Conservation (phyloP, 2,113 vertebrate genomes). For the Natator depressus region DNA sequence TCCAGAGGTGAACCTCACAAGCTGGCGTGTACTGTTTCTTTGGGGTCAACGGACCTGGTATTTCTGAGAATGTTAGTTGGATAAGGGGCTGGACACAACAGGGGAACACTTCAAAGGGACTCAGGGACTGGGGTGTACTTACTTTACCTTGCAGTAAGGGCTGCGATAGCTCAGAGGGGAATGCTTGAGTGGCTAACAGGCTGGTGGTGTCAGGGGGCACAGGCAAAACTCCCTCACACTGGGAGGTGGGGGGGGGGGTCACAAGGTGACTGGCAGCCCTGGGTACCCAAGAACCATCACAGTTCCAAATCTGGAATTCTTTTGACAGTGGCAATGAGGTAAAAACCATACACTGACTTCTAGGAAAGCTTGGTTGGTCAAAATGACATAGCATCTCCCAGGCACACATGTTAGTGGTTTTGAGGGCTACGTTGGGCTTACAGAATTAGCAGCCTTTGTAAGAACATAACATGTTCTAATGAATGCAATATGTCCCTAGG, state of each 20-base stretch:
- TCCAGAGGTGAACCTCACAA: neutral
- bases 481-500: slow-evolving; percentile 65
- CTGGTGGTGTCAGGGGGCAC: neutral
- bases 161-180: neutral
- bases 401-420: slow-evolving; percentile 62
- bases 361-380: neutral
- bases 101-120: neutral
- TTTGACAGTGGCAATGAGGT: neutral
- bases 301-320: rapidly evolving
- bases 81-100: too few relatives aligned
- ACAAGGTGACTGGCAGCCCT: neutral
- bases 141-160: neutral
- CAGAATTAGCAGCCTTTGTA: slow-evolving; percentile 62
- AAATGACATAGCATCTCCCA: slow-evolving; percentile 32
- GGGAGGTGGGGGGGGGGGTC: too few relatives aligned
- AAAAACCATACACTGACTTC: neutral
- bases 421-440: slow-evolving; percentile 62
- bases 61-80: too few relatives aligned
- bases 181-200: neutral
- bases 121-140: neutral
- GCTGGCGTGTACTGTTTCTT: neutral
- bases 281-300: neutral
- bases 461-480: slow-evolving; percentile 63
- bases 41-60: neutral
- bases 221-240: neutral